Conservation (phyloP, 2,797 vertebrate species). For the Melanotaenia boesemani region DNA sequence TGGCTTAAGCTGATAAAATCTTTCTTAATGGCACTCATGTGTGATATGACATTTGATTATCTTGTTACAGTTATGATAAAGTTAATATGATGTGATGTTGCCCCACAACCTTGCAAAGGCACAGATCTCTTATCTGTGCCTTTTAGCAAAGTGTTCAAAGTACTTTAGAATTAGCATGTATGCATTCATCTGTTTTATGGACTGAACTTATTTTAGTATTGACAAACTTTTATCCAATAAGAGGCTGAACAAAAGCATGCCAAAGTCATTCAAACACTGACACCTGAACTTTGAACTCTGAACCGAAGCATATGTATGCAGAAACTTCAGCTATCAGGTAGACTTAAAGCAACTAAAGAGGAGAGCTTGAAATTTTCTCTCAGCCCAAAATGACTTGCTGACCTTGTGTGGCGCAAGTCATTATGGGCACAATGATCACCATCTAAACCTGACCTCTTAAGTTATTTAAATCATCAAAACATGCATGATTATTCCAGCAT, state of each 20-base stretch:
- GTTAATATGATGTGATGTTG: constrained; percentile 43
- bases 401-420: not conserved
- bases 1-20: constrained; percentile 61
- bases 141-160: not conserved
- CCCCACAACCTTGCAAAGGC: not conserved
- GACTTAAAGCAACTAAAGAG: constrained; percentile 49
- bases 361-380: constrained; percentile 26
- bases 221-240: not conserved
- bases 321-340: constrained; percentile 54
- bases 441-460: constrained; percentile 39
- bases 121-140: not conserved
- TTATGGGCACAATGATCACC: constrained; percentile 18
- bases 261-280: constrained; percentile 50
- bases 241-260: constrained; percentile 27
- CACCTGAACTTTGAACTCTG: constrained; percentile 67
- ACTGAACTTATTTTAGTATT: not conserved
- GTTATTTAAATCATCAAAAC: constrained; percentile 43
- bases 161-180: not conserved
- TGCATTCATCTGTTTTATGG: constrained; percentile 11
- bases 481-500: constrained; percentile 23
- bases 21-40: constrained; percentile 52
- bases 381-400: constrained; percentile 41
- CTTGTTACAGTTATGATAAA: constrained; percentile 55
- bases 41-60: constrained; percentile 52
- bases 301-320: constrained; percentile 42